Evolutionary conservation across 2,888 invertebrate species (phyloP), one percentile per base, ranked within the genome.

Genomic region (Vandiemenella viatica): DNA sequence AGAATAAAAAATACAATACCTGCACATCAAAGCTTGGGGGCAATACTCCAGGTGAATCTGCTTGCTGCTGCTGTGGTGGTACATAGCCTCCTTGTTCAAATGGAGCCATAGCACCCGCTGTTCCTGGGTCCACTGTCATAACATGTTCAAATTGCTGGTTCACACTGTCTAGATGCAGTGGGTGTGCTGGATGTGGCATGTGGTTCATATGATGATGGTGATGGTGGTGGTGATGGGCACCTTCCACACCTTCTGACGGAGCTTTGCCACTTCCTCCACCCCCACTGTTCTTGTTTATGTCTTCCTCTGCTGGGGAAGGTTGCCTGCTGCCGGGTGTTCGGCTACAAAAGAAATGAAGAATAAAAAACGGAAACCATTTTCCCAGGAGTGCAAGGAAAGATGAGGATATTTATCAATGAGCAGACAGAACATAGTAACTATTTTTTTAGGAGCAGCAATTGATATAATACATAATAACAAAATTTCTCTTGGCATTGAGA

Each of bases 241-340:
- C 38, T 38, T 38, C 16, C 2, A 17, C 38, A 16, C 16, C 38
- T 38, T 38, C 51, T 13, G 32, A 4, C 71, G 72, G 47, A 76
- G 71, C 58, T 70, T 71, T 57, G 6, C 59, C 61, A 10, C 62
- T 64, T 2, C 65, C 61, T 15, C 62, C 65, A 68, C 70, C 60
- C 10, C 62, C 63, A 1, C 63, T 64, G 58, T 76, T 77, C 62
- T 78, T 78, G 54, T 71, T 72, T 50, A 77, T 69, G 51, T 87
- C 87, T 61, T 86, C 86, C 67, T 90, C 90, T 15, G 88, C 87
- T 45, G 92, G 91, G 40, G 91, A 92, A 53, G 89, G 89, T 68
- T 91, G 91, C 61, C 90, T 79, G 61, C 91, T 90, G 47, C 89
- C 88, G 37, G 87, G 87, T 56, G 88, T 88, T 60, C 89, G 86